Conservation (phyloP, 2,797 vertebrate species). For the Lutra lutra region DNA sequence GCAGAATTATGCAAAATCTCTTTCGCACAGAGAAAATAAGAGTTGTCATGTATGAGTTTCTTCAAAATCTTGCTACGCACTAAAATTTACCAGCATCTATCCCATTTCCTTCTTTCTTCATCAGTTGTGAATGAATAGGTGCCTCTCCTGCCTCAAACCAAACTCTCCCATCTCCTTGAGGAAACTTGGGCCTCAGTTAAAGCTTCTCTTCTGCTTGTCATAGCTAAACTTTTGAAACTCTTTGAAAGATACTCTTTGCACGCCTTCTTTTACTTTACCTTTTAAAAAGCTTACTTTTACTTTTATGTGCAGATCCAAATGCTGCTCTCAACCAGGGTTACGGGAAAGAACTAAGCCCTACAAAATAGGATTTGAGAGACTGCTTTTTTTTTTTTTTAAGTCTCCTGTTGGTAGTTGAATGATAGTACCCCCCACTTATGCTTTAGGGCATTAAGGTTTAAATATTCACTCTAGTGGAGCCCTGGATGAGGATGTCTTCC, state of each 20-base stretch:
- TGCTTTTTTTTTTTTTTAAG: not conserved
- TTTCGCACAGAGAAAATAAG: slow-evolving; percentile 12
- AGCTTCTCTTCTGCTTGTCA: not conserved
- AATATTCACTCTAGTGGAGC: not conserved
- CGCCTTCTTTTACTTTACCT: not conserved
- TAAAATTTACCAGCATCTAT: not conserved
- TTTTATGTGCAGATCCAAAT: not conserved
- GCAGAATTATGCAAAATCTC: not conserved
- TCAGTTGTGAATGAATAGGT: not conserved
- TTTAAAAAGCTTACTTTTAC: not conserved
- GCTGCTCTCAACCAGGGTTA: not conserved
- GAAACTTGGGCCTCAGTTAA: not conserved
- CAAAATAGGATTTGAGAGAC: not conserved
- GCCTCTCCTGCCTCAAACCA: not conserved
- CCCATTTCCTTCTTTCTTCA: not conserved
- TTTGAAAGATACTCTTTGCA: not conserved
- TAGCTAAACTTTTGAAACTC: not conserved
- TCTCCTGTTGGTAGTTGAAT: not conserved
- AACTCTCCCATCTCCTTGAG: not conserved
- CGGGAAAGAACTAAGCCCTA: not conserved
- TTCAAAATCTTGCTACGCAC: not conserved
- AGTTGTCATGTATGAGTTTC: not conserved
- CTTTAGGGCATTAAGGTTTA: not conserved
- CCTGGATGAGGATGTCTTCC: not conserved
- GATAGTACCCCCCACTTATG: not conserved